Conservation (phyloP, 2,888 invertebrate genomes). For the Timema cristinae region DNA sequence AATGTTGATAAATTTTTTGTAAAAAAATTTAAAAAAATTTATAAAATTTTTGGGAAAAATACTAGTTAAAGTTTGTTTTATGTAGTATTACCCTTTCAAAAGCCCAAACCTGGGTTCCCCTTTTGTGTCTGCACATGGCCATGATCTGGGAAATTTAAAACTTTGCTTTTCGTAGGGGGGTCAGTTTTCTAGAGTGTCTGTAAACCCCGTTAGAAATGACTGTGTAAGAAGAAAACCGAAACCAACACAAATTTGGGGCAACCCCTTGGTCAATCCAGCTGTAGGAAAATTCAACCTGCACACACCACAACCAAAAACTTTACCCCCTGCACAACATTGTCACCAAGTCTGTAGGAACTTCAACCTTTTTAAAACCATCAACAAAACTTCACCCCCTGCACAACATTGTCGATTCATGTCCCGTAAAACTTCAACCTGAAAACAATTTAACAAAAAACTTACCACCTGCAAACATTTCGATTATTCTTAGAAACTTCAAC, state of each 20-base stretch:
- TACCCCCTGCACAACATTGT: too few relatives aligned
- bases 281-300: slow-evolving; percentile 64
- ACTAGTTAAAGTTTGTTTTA: background rate
- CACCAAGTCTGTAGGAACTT: too few relatives aligned
- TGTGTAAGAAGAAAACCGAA: slow-evolving; percentile 97
- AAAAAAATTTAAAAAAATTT: too few relatives aligned
- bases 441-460: too few relatives aligned
- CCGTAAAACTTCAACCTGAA: too few relatives aligned
- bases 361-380: too few relatives aligned
- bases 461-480: too few relatives aligned
- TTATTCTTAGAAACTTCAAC: too few relatives aligned
- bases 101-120: slow-evolving; percentile 55
- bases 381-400: too few relatives aligned
- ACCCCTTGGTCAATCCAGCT: slow-evolving; percentile 83
- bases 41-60: background rate
- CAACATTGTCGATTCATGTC: too few relatives aligned
- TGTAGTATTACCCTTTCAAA: slow-evolving; percentile 60
- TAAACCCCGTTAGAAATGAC: slow-evolving; percentile 89
- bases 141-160: slow-evolving; percentile 71
- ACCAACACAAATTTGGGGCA: slow-evolving; percentile 81
- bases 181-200: slow-evolving; percentile 82
- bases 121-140: slow-evolving; percentile 51
- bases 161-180: slow-evolving; percentile 75
- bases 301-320: too few relatives aligned
- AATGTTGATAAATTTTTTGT: too few relatives aligned